A percentile compares a stretch with the other conserved stretches of the same genome.
Evolutionary conservation across 2,888 invertebrate species (phyloP).

Genomic region (Drosophila limbata): DNA sequence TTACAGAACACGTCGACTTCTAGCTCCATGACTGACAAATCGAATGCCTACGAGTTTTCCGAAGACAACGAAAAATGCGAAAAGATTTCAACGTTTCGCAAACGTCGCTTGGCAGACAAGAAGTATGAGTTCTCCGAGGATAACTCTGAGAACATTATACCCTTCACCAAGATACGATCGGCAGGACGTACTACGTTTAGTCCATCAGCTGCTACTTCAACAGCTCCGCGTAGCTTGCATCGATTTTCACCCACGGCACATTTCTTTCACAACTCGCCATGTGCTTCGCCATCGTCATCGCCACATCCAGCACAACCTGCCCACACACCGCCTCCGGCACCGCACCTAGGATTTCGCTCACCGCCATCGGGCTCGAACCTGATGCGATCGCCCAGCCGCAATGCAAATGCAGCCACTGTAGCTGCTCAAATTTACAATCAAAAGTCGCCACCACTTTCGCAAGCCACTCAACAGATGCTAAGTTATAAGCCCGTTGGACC

Average conservation of each 20-base stretch:
- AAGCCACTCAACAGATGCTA: constrained; percentile 83
- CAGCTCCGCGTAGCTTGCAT: constrained; percentile 66
- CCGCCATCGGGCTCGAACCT: constrained; percentile 76
- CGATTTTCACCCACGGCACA: constrained; percentile 72
- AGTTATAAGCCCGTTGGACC: constrained; percentile 84
- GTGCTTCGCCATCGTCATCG: constrained; percentile 85
- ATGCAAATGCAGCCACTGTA: constrained; percentile 66
- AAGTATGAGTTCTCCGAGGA: constrained; percentile 96
- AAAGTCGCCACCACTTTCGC: constrained; percentile 82
- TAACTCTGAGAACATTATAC: constrained; percentile 88
- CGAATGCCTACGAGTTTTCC: constrained; percentile 91
- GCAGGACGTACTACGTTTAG: constrained; percentile 65
- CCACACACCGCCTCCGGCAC: constrained; percentile 62
- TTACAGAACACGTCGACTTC: constrained; percentile 59
- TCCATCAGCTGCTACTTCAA: constrained; percentile 48
- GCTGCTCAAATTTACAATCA: constrained; percentile 73
- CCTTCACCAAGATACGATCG: constrained; percentile 83
- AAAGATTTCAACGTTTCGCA: constrained; percentile 93
- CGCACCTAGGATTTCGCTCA: constrained; percentile 82
- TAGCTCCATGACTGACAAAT: constrained; percentile 87
- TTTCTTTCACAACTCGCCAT: constrained; percentile 85
- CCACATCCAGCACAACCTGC: constrained; percentile 77
- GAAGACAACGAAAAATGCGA: constrained; percentile 94
- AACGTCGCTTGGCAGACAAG: constrained; percentile 94
- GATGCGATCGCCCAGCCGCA: constrained; percentile 83